These are phyloP conservation scores for Tauraco hartlaubi DNA, from an alignment of 2,797 vertebrate species.

Conservation along the genomic window DNA sequence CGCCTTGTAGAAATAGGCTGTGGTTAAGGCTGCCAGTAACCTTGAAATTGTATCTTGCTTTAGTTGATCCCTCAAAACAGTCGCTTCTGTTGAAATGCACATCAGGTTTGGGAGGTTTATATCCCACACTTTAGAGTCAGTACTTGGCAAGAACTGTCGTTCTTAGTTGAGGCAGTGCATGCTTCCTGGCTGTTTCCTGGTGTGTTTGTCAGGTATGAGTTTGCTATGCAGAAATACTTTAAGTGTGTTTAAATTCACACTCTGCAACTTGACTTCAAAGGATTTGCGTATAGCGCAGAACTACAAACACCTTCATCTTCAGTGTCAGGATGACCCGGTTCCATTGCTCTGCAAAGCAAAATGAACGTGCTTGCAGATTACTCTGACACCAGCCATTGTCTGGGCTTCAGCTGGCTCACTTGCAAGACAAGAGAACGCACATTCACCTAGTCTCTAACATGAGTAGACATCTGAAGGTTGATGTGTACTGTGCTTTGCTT, in stretches of 20 bases:
- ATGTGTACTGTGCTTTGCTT: not conserved
- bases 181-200: not conserved
- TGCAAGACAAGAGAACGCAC: not conserved
- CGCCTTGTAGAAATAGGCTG: not conserved
- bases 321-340: rapidly evolving
- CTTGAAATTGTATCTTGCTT: not conserved
- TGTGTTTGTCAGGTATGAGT: not conserved
- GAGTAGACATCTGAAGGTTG: not conserved
- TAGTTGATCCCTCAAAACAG: not conserved
- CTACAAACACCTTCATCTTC: not conserved
- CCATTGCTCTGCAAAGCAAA: not conserved
- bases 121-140: not conserved
- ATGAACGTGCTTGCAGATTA: not conserved
- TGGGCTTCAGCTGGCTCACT: not conserved
- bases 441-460: not conserved
- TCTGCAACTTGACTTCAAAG: not conserved
- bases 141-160: not conserved
- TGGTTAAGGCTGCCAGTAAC: not conserved
- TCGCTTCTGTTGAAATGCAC: not conserved
- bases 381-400: not conserved
- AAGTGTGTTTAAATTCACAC: not conserved
- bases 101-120: not conserved
- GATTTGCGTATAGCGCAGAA: not conserved
- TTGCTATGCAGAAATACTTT: not conserved
- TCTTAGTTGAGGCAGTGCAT: not conserved